Evolutionary conservation across 2,797 vertebrate genomes (phyloP).

Genomic region (Borostomias antarcticus): DNA sequence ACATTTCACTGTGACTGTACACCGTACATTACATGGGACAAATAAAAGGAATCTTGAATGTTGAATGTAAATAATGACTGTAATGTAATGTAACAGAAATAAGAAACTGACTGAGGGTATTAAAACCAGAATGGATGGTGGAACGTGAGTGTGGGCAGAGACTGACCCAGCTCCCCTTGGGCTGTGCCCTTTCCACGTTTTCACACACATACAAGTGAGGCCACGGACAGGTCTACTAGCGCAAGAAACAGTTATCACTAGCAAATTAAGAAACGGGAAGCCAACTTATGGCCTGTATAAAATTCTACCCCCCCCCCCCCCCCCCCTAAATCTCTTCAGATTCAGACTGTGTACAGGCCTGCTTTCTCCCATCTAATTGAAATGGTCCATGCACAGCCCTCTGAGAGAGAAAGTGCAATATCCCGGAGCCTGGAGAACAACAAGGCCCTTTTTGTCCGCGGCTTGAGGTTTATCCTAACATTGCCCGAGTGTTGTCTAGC

Average conservation of each 20-base stretch:
- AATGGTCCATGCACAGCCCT: conserved; percentile 41
- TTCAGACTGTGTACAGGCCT: neutral
- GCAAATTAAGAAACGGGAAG: neutral
- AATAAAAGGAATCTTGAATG: too few relatives aligned
- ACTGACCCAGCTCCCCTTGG: too few relatives aligned
- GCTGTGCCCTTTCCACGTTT: neutral
- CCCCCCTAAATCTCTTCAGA: neutral
- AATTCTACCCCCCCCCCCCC: too few relatives aligned
- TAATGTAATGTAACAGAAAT: too few relatives aligned
- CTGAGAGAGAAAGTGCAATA: conserved; percentile 23
- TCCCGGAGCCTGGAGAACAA: conserved; percentile 28
- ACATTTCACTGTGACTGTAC: too few relatives aligned
- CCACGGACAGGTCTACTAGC: too few relatives aligned
- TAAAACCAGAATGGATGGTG: too few relatives aligned
- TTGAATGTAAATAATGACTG: too few relatives aligned
- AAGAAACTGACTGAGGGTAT: too few relatives aligned
- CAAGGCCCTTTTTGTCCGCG: conserved; percentile 69
- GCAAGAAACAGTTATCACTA: neutral
- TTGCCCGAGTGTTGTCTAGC: conserved; percentile 71
- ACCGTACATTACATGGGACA: too few relatives aligned
- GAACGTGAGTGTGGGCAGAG: too few relatives aligned
- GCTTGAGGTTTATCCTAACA: conserved; percentile 61
- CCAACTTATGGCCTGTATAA: neutral
- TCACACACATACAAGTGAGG: neutral
- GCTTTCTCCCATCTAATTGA: conserved; percentile 39